Percentiles rank a stretch among this genome's conserved stretches.
phyloP scores from a whole-genome alignment of 92 coral and sea anemone species.

The Muricea muricata region DNA sequence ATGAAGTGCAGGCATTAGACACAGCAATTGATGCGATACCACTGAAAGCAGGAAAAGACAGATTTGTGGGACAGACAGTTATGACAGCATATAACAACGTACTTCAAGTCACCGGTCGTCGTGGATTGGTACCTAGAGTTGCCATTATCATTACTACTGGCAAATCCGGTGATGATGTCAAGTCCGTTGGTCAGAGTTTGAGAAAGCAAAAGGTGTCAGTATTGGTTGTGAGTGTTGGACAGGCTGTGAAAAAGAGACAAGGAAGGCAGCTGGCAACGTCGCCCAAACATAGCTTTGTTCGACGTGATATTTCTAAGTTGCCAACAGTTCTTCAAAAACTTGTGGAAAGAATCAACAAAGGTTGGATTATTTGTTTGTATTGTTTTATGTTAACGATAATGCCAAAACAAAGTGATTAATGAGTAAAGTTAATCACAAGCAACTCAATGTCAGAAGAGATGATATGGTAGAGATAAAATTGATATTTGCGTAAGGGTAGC shows the following conservation, averaged over 20 bases:
- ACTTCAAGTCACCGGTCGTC: conserved; percentile 22
- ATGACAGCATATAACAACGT: not conserved
- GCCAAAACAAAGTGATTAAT: too few species aligned
- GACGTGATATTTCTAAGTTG: not conserved
- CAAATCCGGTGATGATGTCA: not conserved
- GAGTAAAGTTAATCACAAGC: too few species aligned
- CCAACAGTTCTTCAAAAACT: not conserved
- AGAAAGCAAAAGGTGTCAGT: not conserved
- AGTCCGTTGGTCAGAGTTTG: not conserved
- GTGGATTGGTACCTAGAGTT: conserved; percentile 34
- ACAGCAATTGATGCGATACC: conserved; percentile 13
- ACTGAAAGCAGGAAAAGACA: not conserved
- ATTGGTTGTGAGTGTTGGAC: conserved; percentile 25
- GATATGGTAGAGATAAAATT: too few species aligned
- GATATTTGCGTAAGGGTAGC: too few species aligned
- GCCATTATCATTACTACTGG: conserved; percentile 3
- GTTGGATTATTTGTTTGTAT: not conserved
- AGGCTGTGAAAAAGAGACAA: not conserved
- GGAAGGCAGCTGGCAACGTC: conserved; percentile 14
- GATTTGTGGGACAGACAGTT: conserved; percentile 8
- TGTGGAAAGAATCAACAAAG: conserved; percentile 36
- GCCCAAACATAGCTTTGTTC: not conserved
- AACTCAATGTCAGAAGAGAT: too few species aligned
- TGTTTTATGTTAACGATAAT: too few species aligned
- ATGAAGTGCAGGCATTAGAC: conserved; percentile 5